These are phyloP conservation scores for Plectropomus leopardus DNA, from an alignment of 2,113 vertebrate species.

Conservation along the genomic window DNA sequence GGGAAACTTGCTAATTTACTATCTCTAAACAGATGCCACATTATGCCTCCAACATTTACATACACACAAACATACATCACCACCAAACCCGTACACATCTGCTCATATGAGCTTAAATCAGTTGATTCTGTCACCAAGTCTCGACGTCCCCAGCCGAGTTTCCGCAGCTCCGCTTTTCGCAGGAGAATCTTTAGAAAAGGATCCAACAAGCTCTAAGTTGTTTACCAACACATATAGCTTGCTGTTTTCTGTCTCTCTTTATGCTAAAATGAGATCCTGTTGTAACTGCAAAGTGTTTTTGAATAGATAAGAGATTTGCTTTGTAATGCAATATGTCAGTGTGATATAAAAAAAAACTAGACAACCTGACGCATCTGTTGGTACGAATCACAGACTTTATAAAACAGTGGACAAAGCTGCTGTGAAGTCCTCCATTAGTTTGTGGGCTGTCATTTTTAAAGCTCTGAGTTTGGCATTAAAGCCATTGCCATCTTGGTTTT, in stretches of 20 bases:
- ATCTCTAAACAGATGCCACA: conserved; percentile 77
- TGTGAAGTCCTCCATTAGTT: too few relatives aligned
- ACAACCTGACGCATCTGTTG: too few relatives aligned
- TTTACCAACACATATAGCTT: not conserved
- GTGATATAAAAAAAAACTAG: not conserved
- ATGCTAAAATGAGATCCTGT: not conserved
- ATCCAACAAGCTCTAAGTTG: conserved; percentile 5
- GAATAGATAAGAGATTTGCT: conserved; percentile 4
- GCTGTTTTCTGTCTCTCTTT: not conserved
- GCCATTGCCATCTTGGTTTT: too few relatives aligned
- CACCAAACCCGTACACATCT: conserved; percentile 50
- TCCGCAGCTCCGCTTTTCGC: not conserved
- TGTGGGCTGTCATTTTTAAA: too few relatives aligned
- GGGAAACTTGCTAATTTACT: conserved; percentile 73
- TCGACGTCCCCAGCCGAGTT: conserved; percentile 14
- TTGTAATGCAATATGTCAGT: not conserved
- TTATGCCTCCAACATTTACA: conserved; percentile 43
- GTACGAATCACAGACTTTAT: too few relatives aligned
- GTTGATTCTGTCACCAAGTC: conserved; percentile 24
- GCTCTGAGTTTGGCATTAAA: too few relatives aligned
- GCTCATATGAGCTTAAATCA: conserved; percentile 53
- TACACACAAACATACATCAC: conserved; percentile 44
- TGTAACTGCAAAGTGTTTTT: not conserved
- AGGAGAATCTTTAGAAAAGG: not conserved
- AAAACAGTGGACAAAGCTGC: too few relatives aligned